These are phyloP conservation scores for Ammodramus savannarum DNA, from an alignment of 2,113 vertebrate genomes.

Conservation along the genomic window DNA sequence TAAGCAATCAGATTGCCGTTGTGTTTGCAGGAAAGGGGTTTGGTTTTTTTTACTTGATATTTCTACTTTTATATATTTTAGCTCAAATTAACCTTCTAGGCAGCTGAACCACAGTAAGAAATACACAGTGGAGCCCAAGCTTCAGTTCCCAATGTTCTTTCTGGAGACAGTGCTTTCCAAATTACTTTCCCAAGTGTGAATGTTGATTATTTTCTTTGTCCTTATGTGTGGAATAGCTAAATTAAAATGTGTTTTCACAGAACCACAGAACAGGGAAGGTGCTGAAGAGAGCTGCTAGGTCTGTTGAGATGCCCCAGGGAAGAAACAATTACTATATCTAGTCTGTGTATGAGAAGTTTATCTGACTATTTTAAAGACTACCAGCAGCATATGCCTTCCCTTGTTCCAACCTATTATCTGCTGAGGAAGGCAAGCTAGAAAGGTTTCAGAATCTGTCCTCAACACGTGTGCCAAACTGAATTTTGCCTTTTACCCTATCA, in stretches of 20 bases:
- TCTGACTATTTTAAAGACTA: background rate
- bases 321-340: background rate
- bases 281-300: background rate
- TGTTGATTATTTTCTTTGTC: conserved; percentile 25
- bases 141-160: background rate
- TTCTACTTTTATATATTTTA: background rate
- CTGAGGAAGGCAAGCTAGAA: background rate
- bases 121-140: background rate
- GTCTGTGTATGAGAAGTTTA: background rate
- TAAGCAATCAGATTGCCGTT: background rate
- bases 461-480: background rate
- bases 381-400: background rate
- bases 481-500: background rate
- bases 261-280: background rate
- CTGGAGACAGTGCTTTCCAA: background rate
- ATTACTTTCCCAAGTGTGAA: background rate
- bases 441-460: background rate
- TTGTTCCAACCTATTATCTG: background rate
- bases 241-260: background rate
- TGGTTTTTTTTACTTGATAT: background rate
- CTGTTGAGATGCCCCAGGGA: background rate
- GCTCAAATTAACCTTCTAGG: background rate
- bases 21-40: background rate
- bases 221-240: background rate
- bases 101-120: background rate